These are phyloP conservation scores for Darevskia nairensis DNA, from an alignment of 2,797 vertebrate species.

Conservation along the genomic window DNA sequence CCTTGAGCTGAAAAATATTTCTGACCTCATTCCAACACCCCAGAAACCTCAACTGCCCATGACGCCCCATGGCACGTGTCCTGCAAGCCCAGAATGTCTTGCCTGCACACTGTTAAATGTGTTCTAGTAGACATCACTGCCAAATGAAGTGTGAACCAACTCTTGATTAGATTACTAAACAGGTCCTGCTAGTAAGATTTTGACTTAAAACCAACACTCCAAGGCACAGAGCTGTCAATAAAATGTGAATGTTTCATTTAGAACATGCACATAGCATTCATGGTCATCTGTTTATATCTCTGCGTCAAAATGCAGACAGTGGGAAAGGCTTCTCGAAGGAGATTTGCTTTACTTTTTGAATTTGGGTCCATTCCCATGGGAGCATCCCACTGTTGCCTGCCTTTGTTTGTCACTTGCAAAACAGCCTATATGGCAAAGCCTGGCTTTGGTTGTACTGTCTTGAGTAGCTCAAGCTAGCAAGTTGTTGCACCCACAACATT, in stretches of 20 bases:
- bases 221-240: neutral
- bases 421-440: neutral
- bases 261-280: neutral
- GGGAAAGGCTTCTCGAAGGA: neutral
- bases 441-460: neutral
- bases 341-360: neutral
- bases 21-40: neutral
- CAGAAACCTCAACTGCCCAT: neutral
- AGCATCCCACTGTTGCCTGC: neutral
- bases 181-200: neutral
- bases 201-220: neutral
- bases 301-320: neutral
- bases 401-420: neutral
- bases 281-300: neutral
- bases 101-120: neutral
- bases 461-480: neutral
- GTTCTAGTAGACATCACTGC: neutral
- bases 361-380: neutral
- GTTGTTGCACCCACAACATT: neutral
- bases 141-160: neutral
- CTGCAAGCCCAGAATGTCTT: neutral
- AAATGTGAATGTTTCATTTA: neutral
- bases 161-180: conserved; percentile 5
- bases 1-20: too few relatives aligned
- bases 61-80: neutral